These are phyloP conservation scores for Mamestra configurata DNA, from an alignment of 1,140 invertebrate species.

Conservation along the genomic window DNA sequence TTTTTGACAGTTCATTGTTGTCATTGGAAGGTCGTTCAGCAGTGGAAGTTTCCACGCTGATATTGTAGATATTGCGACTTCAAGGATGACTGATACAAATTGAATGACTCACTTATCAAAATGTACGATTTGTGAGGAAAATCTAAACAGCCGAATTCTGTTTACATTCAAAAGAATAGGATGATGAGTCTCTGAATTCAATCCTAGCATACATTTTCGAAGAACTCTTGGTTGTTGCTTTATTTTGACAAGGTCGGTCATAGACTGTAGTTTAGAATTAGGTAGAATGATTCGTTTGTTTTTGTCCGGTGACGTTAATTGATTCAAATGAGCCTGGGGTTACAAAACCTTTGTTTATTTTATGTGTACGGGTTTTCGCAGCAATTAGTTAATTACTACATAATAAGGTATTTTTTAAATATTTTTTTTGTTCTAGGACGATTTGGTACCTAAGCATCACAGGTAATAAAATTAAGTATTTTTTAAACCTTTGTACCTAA, in stretches of 20 bases:
- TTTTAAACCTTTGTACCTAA: too few species aligned
- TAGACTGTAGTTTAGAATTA: neutral
- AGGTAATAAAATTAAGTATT: too few species aligned
- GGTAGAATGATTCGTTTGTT: too few species aligned
- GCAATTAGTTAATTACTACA: too few species aligned
- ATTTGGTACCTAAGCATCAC: too few species aligned
- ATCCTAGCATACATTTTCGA: neutral
- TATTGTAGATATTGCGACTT: neutral
- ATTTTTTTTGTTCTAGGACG: too few species aligned
- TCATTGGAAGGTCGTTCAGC: neutral
- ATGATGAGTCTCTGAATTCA: neutral
- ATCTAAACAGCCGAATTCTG: neutral
- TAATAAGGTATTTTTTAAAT: too few species aligned
- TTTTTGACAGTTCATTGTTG: neutral
- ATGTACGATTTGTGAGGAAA: neutral
- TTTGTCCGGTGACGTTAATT: too few species aligned
- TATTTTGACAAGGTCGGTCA: neutral
- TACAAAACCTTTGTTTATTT: too few species aligned
- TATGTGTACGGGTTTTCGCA: too few species aligned
- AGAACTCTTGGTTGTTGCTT: neutral
- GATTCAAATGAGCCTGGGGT: too few species aligned
- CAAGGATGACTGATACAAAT: neutral
- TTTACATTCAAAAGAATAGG: neutral
- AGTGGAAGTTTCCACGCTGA: neutral
- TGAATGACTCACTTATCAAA: neutral